Base-by-base conservation (phyloP, 2,888 invertebrate genomes). In the Ophioninae sp. region DNA sequence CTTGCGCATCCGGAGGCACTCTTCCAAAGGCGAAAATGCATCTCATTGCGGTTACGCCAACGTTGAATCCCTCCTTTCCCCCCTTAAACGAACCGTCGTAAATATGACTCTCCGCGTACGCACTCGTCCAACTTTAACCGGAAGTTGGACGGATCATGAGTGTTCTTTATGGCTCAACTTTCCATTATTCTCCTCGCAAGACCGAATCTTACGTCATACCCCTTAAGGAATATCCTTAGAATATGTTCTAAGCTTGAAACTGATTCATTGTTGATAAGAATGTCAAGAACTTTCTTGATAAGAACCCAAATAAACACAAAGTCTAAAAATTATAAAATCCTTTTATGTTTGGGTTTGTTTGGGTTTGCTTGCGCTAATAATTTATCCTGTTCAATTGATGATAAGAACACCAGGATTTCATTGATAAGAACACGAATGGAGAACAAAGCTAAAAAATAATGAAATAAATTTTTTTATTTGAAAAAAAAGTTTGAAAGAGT, bases 111-210 rank as follows among this genome's bases (percentile, higher is more conserved):
- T 51, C 2, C 61, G 17, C 51, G 23, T 23, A 30, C 23, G 22
- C 10, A 22, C 22, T n/a, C 20, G 22, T 37, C 17, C n/a, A 71
- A 78, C 81, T 78, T 63, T 59, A 82, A 83, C 82, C 83, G 85
- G 84, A 73, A 82, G 82, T 87, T 88, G 86, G 85, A 87, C 85
- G 87, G 82, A 37, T 51, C 7, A 20, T 72, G 20, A 86, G 83
- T 87, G 88, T 90, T 90, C 89, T 90, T 91, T 91, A 91, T 89
- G 90, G 88, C 88, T 86, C 84, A 90, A 91, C 87, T 91, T 90
- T 90, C 87, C n/a, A 39, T 41, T 59, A 56, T 72, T 72, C 71
- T 7, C 39, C 5, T 6, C 22, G 58, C 20, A 44, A 44, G 20
- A 22, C 8, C 20, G 20, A 59, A 9, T 59, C 20, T 17, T 7